phyloP scores from a whole-genome alignment of 2,113 vertebrate genomes.

The Menura novaehollandiae region DNA sequence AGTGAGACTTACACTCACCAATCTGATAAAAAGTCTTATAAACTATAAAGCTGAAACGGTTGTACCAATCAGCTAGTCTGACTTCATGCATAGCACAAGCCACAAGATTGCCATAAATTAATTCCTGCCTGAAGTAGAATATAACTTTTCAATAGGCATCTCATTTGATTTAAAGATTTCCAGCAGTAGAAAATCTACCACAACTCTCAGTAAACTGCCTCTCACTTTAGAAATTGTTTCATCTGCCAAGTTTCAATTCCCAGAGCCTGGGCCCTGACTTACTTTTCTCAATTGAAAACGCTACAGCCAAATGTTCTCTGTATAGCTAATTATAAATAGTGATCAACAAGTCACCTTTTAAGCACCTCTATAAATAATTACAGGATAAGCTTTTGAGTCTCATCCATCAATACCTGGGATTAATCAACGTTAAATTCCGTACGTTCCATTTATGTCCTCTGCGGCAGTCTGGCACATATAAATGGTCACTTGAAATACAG shows the following conservation, averaged over 20 bases:
- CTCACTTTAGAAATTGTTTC: background rate
- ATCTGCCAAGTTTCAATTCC: background rate
- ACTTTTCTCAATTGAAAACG: background rate
- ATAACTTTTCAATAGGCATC: conserved; percentile 20
- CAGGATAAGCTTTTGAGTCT: conserved; percentile 13
- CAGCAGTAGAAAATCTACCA: conserved; percentile 10
- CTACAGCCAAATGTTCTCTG: background rate
- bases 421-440: background rate
- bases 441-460: background rate
- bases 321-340: background rate
- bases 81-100: background rate
- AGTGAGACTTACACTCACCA: background rate
- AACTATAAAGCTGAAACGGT: background rate
- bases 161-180: conserved; percentile 43
- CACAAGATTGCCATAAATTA: background rate
- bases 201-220: background rate
- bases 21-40: background rate
- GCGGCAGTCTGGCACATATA: background rate
- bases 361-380: conserved; percentile 24
- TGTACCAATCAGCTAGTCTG: background rate
- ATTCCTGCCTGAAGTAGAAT: background rate
- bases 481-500: background rate
- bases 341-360: conserved; percentile 15
- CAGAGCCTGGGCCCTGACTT: background rate
- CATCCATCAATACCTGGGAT: background rate